Percentiles rank a stretch among this genome's conserved stretches.
phyloP scores from a whole-genome alignment of 2,888 invertebrate genomes.

The Pristionchus maxplancki region DNA sequence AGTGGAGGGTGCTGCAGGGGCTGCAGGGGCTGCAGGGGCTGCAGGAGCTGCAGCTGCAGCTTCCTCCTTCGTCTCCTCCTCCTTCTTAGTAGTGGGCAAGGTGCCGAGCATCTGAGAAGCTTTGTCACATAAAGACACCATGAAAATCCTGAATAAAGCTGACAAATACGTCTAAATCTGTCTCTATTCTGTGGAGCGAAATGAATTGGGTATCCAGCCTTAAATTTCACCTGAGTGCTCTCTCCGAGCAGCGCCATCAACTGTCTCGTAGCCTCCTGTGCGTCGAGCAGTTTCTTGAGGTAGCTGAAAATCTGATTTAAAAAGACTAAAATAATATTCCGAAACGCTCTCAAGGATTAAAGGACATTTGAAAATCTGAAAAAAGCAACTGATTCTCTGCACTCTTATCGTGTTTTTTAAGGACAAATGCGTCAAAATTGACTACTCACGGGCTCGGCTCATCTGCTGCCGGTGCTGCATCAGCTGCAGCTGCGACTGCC shows the following conservation, averaged over 20 bases:
- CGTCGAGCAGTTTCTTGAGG: slow-evolving; percentile 12
- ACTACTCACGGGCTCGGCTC: slow-evolving; percentile 34
- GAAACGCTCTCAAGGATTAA: too few relatives aligned
- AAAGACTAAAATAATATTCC: too few relatives aligned
- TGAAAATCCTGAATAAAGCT: too few relatives aligned
- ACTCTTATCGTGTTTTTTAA: too few relatives aligned
- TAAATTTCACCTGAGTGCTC: slow-evolving; percentile 37
- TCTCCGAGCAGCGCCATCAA: slow-evolving; percentile 47
- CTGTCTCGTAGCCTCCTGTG: slow-evolving; percentile 26
- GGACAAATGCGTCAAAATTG: too few relatives aligned
- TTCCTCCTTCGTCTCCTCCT: not conserved
- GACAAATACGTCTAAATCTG: too few relatives aligned
- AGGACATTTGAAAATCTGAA: too few relatives aligned
- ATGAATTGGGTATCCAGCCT: too few relatives aligned
- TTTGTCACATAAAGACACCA: too few relatives aligned
- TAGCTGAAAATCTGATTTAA: not conserved
- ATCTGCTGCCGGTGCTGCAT: not conserved
- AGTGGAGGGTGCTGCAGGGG: not conserved
- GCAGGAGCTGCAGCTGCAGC: not conserved
- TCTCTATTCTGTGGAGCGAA: too few relatives aligned
- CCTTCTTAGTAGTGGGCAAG: not conserved
- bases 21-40: not conserved
- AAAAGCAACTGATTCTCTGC: too few relatives aligned
- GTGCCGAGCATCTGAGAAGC: not conserved
- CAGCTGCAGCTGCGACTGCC: not conserved